Conservation (phyloP, 2,113 vertebrate species). For the Atlantisia rogersi region DNA sequence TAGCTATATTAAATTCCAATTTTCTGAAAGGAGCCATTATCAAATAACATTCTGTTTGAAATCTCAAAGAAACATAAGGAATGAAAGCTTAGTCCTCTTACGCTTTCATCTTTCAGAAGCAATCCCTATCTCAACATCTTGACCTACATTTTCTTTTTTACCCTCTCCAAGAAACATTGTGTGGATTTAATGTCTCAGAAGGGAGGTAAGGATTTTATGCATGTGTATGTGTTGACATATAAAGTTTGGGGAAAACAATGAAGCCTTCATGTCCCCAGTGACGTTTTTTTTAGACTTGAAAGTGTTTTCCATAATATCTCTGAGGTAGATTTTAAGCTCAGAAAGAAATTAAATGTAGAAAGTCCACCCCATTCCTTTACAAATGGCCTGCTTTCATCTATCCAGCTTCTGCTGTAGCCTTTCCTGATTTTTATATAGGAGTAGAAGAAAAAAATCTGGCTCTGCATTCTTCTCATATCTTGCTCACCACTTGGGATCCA, state of each 20-base stretch:
- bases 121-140: constrained; percentile 68
- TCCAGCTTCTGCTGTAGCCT: not conserved
- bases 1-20: constrained; percentile 65
- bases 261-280: not conserved
- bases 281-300: not conserved
- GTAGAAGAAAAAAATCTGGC: not conserved
- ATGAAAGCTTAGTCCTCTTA: constrained; percentile 62
- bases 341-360: not conserved
- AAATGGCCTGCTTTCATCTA: not conserved
- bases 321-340: not conserved
- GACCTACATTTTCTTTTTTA: constrained; percentile 72
- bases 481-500: not conserved
- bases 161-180: constrained; percentile 58
- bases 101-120: constrained; percentile 68
- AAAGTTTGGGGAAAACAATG: constrained; percentile 38
- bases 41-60: constrained; percentile 66
- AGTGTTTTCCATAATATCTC: constrained; percentile 6
- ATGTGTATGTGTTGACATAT: constrained; percentile 46
- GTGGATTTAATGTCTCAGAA: constrained; percentile 64
- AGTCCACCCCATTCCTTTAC: not conserved
- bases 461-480: not conserved
- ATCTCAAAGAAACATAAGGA: constrained; percentile 68
- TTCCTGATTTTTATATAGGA: not conserved
- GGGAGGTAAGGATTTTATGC: not conserved
- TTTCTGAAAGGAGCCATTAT: constrained; percentile 64